Conservation (phyloP, 2,797 vertebrate species). For the Spinus olivaceus region DNA sequence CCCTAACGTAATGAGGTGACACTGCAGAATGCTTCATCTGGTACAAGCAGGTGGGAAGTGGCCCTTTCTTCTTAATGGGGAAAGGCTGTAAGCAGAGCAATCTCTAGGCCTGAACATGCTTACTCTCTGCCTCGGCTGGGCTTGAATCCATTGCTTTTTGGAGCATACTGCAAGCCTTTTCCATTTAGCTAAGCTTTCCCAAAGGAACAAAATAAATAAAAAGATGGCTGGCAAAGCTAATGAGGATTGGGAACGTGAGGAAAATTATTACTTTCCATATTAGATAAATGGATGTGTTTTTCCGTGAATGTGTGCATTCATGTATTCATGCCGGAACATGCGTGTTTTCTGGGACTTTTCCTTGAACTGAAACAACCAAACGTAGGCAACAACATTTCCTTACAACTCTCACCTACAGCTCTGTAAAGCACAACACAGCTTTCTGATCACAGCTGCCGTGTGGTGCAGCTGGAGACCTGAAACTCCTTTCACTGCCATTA, state of each 20-base stretch:
- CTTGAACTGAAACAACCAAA: background rate
- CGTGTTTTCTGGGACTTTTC: background rate
- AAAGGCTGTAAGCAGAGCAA: background rate
- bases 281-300: background rate
- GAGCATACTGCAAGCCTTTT: background rate
- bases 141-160: background rate
- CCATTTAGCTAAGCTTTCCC: background rate
- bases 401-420: background rate
- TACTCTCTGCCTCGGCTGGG: background rate
- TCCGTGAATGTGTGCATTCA: background rate
- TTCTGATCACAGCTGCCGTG: background rate
- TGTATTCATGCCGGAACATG: fast-evolving
- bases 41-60: background rate
- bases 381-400: background rate
- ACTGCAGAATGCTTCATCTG: background rate
- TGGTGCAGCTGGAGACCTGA: background rate
- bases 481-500: background rate
- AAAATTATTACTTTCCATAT: background rate
- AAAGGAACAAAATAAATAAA: background rate
- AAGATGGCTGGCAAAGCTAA: background rate
- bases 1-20: fast-evolving
- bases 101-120: background rate
- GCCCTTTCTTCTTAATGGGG: background rate
- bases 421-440: background rate
- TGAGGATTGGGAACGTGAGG: background rate